A percentile compares a stretch with the other conserved stretches of the same genome.
These are phyloP conservation scores for Hycleus phaleratus DNA, from an alignment of 1,140 invertebrate genomes.

Conservation along the genomic window DNA sequence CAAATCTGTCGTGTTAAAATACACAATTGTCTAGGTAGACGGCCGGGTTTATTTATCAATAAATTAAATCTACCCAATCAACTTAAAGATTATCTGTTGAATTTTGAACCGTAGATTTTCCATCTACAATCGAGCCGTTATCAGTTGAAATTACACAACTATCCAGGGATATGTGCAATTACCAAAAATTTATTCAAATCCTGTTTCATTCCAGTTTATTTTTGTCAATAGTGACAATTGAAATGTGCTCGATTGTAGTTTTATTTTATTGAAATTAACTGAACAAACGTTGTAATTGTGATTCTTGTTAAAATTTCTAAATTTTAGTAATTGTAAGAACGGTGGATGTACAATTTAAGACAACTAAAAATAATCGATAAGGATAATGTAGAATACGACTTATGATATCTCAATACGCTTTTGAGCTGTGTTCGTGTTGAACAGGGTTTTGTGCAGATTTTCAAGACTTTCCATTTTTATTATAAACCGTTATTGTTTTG, in stretches of 20 bases:
- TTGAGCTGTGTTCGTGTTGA: slow-evolving; percentile 26
- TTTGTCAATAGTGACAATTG: not conserved
- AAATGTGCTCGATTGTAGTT: no score
- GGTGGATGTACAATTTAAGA: slow-evolving; percentile 1
- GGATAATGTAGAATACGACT: slow-evolving; percentile 11
- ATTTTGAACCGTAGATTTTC: slow-evolving; percentile 51
- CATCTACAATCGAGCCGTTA: no score
- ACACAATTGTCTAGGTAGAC: slow-evolving; percentile 52
- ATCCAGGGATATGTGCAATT: no score
- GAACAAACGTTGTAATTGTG: slow-evolving; percentile 1
- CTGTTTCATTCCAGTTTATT: not conserved
- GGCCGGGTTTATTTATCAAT: slow-evolving; percentile 54
- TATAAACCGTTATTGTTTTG: not conserved
- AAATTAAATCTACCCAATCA: slow-evolving; percentile 58
- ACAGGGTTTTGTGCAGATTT: slow-evolving; percentile 26
- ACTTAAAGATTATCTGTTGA: slow-evolving; percentile 62
- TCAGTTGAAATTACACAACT: no score
- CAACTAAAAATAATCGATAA: not conserved
- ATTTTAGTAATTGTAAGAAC: slow-evolving; percentile 11
- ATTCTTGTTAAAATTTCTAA: slow-evolving; percentile 16
- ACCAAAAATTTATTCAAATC: not conserved
- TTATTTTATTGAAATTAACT: no score
- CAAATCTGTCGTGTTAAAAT: slow-evolving; percentile 59
- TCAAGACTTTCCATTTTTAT: no score
- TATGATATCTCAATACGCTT: slow-evolving; percentile 26